Conservation (phyloP, 2,888 invertebrate species). For the Metopia argyrocephala region DNA sequence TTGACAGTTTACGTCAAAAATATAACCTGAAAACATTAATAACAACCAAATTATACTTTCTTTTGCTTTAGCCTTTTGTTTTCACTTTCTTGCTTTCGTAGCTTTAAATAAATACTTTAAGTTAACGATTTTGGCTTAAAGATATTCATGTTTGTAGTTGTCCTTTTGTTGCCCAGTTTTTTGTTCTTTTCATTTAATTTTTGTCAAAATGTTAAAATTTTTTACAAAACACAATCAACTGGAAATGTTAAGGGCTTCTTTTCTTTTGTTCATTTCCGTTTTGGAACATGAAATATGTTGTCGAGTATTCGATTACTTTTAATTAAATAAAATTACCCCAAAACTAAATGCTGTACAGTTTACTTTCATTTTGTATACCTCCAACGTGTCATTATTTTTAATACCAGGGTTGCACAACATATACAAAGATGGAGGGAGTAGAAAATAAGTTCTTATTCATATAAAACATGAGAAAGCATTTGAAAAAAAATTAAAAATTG, state of each 20-base stretch:
- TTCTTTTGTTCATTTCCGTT: constrained; percentile 36
- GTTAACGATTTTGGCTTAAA: constrained; percentile 24
- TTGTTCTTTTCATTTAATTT: neutral
- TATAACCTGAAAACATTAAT: constrained; percentile 40
- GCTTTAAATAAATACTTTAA: constrained; percentile 12
- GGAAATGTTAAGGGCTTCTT: constrained; percentile 30
- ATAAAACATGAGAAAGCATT: neutral
- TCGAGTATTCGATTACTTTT: constrained; percentile 47
- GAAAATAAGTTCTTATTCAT: neutral
- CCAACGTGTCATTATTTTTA: constrained; percentile 11
- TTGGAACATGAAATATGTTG: constrained; percentile 13
- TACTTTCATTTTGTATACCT: neutral
- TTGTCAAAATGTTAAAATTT: constrained; percentile 1
- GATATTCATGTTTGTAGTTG: constrained; percentile 4
- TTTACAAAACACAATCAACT: neutral
- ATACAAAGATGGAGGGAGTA: neutral
- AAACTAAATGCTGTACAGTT: constrained; percentile 20
- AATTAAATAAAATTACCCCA: constrained; percentile 51
- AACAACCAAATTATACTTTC: constrained; percentile 22
- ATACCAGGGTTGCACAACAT: neutral
- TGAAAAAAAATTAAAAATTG: too few species aligned
- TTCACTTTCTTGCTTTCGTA: neutral
- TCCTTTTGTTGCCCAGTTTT: neutral
- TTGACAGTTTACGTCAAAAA: constrained; percentile 39
- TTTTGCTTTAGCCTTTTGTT: neutral